Base-by-base conservation (phyloP, 2,888 invertebrate species). In the Helobdella robusta region DNA sequence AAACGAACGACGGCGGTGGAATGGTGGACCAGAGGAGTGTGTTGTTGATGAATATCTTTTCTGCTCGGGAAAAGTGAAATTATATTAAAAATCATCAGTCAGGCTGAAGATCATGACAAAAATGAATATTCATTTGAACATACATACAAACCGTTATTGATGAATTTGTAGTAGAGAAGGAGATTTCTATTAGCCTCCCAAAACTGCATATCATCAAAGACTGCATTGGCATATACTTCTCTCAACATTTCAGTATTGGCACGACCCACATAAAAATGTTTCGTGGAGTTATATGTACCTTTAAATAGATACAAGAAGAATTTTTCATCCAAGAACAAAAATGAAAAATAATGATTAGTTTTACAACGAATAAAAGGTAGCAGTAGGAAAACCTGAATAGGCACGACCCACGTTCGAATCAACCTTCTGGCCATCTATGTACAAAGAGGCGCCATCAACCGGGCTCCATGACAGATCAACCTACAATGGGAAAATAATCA, bases 401-500 rank as follows among this genome's bases (percentile, higher is more conserved):
- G 50, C 28, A 48, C 20, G 11, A n/a, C 32, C 62, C 1, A n/a
- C 48, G n/a, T 15, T 50, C n/a, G 25, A 30, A 15, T 65, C 72
- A 30, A 72, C 73, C 44, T 70, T 59, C 36, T 71, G 66, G 48
- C 72, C 73, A 64, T 78, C 72, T 4, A 77, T 56, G 68, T 72
- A 76, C 69, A 78, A 64, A n/a, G 68, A 67, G 18, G 76, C 69
- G 1, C 78, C 78, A 28, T 73, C 73, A 1, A 71, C 71, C 1
- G 72, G 73, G 61, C 75, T 73, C 78, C 78, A 78, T 20, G 77
- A 73, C 66, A 77, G 56, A 35, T 75, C 74, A 3, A 78, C 70
- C 64, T 64, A 52, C 15, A 52, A 52, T 18, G 23, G 23, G 15
- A 52, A 18, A 15, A 11, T 8, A 11, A 18, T 11, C 23, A 11